Evolutionary conservation across 1,140 invertebrate genomes (phyloP).

Genomic region (Papilio aristodemus): DNA sequence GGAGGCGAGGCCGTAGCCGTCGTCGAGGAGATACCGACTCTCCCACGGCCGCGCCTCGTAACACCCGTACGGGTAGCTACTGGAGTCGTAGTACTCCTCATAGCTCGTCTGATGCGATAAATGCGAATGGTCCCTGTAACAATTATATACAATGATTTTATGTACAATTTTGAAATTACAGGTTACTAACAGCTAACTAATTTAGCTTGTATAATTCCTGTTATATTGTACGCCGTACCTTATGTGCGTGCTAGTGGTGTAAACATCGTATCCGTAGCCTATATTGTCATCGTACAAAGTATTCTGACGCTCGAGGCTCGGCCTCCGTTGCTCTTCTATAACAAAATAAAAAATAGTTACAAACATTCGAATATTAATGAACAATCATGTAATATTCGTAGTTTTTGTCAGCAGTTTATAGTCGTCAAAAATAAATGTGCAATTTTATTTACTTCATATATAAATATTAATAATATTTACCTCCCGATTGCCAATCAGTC

Average conservation of each 20-base stretch:
- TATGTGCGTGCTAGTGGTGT: constrained; percentile 64
- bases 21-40: constrained; percentile 77
- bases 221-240: constrained; percentile 50
- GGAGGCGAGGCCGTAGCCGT: constrained; percentile 66
- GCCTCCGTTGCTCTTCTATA: constrained; percentile 82
- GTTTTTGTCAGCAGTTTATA: no score
- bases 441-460: no score
- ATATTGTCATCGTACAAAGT: constrained; percentile 89
- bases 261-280: constrained; percentile 66
- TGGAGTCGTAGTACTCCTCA: constrained; percentile 81
- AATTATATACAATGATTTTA: no score
- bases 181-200: no score
- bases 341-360: constrained; percentile 35
- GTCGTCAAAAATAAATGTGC: no score
- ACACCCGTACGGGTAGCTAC: constrained; percentile 77
- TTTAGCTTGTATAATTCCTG: no score
- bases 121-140: constrained; percentile 75
- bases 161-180: not conserved
- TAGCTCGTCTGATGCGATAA: constrained; percentile 75
- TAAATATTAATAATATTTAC: constrained; percentile 39
- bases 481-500: constrained; percentile 70
- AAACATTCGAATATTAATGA: no score
- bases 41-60: constrained; percentile 87
- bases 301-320: constrained; percentile 89
- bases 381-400: no score